Evolutionary conservation across 1,140 invertebrate species (phyloP), one percentile per base, ranked within the genome.

Genomic region (Calephelis nemesis): DNA sequence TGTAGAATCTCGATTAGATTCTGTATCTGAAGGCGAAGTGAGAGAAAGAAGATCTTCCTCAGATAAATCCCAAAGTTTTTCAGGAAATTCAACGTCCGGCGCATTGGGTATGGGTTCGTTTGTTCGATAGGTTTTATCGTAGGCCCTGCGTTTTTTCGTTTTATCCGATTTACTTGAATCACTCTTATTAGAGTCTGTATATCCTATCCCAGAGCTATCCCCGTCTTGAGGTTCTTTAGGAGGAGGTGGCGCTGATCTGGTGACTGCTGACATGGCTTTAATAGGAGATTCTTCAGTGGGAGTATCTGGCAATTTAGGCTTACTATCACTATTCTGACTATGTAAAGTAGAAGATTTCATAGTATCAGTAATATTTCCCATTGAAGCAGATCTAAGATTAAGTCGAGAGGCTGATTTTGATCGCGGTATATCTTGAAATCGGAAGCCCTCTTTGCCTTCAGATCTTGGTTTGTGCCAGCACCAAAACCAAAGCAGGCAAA

Each of bases 91-190:
- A 72, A 94, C 92, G 71, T 95, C 92, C 19, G 96, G 96, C 78
- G 94, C 94, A 76, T 95, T 94, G 4, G 94, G 94, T 73, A 97
- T 85, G 64, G 96, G 96, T 92, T 97, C 96, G 80, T 97, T 93
- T 10, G 96, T 97, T 72, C 94, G 92, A 90, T 97, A 97, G 69
- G 95, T 94, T 80, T 94, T 95, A 81, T 97, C 96, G 83, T 97
- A 97, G 75, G 89, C 94, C 68, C 94, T 92, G 72, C 93, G 92
- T 83, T 95, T 95, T 88, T 94, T 95, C 10, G 85, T 82, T 69
- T 90, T 88, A 48, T 91, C 85, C 30, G 86, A 90, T 77, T 87
- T 90, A 40, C 77, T 81, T 13, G 87, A 87, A 58, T 91, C 87
- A 58, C 88, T 90, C 73, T 81, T 88, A 65, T 76, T 84, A 0